Evolutionary conservation across 1,140 invertebrate genomes (phyloP).

Genomic region (Drosophila baimaii): DNA sequence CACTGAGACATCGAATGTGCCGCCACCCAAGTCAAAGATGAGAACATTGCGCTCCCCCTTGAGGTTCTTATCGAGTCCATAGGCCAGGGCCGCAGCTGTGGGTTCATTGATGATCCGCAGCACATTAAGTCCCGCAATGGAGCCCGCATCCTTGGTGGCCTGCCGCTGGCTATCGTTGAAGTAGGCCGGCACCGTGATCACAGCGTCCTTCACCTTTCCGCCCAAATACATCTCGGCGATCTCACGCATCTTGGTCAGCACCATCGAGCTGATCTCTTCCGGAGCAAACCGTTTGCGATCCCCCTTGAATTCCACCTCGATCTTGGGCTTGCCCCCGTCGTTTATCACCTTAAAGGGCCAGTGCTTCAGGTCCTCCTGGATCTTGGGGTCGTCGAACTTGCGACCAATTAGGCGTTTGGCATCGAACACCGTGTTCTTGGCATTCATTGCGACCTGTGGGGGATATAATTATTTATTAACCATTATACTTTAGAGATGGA

Average conservation of each 20-base stretch:
- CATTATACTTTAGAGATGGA: no score
- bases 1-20: conserved; percentile 94
- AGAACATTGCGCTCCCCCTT: conserved; percentile 91
- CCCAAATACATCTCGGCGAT: conserved; percentile 87
- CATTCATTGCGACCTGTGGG: conserved; percentile 91
- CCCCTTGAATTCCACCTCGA: conserved; percentile 91
- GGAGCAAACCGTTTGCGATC: conserved; percentile 91
- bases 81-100: conserved; percentile 92
- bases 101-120: conserved; percentile 93
- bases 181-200: conserved; percentile 89
- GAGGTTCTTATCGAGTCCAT: conserved; percentile 93
- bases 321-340: conserved; percentile 90
- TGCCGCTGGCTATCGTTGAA: conserved; percentile 89
- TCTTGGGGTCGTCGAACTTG: conserved; percentile 89
- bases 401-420: conserved; percentile 92
- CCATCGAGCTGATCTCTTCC: conserved; percentile 95
- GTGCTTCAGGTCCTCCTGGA: conserved; percentile 91
- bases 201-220: conserved; percentile 86
- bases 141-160: conserved; percentile 90
- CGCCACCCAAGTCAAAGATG: conserved; percentile 91
- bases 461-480: not conserved
- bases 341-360: conserved; percentile 92
- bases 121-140: conserved; percentile 91
- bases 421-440: conserved; percentile 93
- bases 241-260: conserved; percentile 92